Evolutionary conservation across 2,113 vertebrate species (phyloP).

Genomic region (Carlito syrichta): DNA sequence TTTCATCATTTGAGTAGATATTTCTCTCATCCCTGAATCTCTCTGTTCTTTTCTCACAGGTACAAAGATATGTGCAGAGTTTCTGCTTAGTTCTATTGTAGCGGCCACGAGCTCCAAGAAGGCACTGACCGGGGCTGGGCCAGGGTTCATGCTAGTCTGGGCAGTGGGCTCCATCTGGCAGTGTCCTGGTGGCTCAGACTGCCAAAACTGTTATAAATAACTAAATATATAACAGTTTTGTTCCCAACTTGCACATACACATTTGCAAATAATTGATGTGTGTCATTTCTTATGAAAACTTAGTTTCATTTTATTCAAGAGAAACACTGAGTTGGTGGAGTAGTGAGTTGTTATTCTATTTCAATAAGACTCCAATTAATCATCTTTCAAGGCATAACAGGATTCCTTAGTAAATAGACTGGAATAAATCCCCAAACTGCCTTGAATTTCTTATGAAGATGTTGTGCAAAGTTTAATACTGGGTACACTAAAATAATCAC

Average conservation of each 20-base stretch:
- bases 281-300: slow-evolving; percentile 2
- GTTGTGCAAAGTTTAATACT: neutral
- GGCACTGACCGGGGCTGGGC: too few relatives aligned
- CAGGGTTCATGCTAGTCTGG: too few relatives aligned
- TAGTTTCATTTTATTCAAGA: neutral
- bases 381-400: neutral
- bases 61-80: too few relatives aligned
- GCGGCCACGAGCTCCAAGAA: too few relatives aligned
- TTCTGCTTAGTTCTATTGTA: too few relatives aligned
- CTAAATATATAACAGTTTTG: neutral
- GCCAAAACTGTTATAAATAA: too few relatives aligned
- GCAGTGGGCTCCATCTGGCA: too few relatives aligned
- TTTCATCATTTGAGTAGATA: too few relatives aligned
- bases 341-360: neutral
- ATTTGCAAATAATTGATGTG: neutral
- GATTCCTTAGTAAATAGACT: neutral
- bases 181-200: too few relatives aligned
- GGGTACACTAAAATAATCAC: neutral
- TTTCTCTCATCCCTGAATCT: too few relatives aligned
- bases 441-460: neutral
- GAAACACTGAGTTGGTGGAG: neutral
- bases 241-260: neutral
- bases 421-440: neutral
- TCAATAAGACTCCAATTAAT: neutral
- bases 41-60: too few relatives aligned